Evolutionary conservation across 2,888 invertebrate genomes (phyloP).

Genomic region (Xylocampa areola): DNA sequence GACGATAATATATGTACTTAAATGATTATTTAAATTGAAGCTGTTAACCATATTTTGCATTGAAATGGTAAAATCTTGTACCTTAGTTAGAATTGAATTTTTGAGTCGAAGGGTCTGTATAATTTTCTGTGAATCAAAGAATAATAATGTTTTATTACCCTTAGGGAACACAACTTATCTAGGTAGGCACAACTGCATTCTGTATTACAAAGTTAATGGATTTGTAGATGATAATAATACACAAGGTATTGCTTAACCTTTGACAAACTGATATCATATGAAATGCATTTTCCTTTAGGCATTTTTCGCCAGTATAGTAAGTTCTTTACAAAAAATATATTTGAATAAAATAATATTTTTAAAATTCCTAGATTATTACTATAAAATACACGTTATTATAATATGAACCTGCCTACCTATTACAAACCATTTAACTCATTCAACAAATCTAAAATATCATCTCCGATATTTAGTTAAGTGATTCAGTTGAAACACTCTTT

Average conservation of each 20-base stretch:
- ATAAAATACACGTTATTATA: not conserved
- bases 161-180: too few species aligned
- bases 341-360: not conserved
- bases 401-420: not conserved
- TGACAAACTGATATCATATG: conserved; percentile 19
- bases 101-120: conserved; percentile 11
- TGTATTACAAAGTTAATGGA: conserved; percentile 29
- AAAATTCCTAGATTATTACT: not conserved
- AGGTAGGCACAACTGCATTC: conserved; percentile 13
- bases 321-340: too few species aligned
- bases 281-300: conserved; percentile 6
- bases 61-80: conserved; percentile 34
- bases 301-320: conserved; percentile 11
- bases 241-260: not conserved
- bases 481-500: conserved; percentile 67
- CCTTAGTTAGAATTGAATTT: conserved; percentile 27
- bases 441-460: conserved; percentile 28
- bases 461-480: conserved; percentile 52
- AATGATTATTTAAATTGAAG: conserved; percentile 59
- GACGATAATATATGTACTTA: conserved; percentile 54
- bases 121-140: conserved; percentile 46
- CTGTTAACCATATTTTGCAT: conserved; percentile 48
- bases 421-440: conserved; percentile 2
- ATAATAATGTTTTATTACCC: conserved; percentile 23
- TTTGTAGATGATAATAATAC: conserved; percentile 40